phyloP scores from a whole-genome alignment of 2,888 invertebrate genomes.

The Ochropleura plecta region DNA sequence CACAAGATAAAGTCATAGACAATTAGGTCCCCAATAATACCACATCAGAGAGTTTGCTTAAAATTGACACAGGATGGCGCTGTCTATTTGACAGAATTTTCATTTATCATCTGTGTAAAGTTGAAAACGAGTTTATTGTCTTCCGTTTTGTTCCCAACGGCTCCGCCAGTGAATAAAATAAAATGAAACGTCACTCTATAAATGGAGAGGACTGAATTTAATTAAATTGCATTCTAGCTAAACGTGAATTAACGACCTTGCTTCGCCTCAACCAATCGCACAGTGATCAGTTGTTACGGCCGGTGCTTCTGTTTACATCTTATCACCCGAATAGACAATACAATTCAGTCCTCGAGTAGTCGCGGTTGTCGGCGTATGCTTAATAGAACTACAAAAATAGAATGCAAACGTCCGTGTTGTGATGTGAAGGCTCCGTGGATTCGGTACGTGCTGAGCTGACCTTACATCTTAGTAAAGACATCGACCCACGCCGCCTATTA shows the following conservation, averaged over 20 bases:
- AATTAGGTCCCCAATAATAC: constrained; percentile 68
- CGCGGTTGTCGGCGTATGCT: constrained; percentile 72
- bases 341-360: constrained; percentile 63
- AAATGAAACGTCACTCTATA: constrained; percentile 79
- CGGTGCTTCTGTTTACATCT: constrained; percentile 86
- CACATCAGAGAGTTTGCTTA: not conserved
- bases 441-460: constrained; percentile 79
- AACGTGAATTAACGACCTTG: constrained; percentile 80
- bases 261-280: constrained; percentile 72
- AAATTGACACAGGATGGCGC: constrained; percentile 53
- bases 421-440: constrained; percentile 73
- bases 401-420: constrained; percentile 69
- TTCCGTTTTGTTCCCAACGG: constrained; percentile 76
- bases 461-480: constrained; percentile 82
- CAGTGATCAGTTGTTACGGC: constrained; percentile 79
- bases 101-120: constrained; percentile 61
- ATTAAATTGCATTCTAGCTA: constrained; percentile 75
- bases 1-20: constrained; percentile 61
- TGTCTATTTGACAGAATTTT: constrained; percentile 43
- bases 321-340: constrained; percentile 69
- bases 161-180: constrained; percentile 72
- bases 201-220: constrained; percentile 74
- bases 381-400: constrained; percentile 74
- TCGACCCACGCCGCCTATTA: constrained; percentile 87
- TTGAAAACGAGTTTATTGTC: constrained; percentile 76